These are phyloP conservation scores for Trissolcus japonicus DNA, from an alignment of 2,888 invertebrate genomes.

Conservation along the genomic window DNA sequence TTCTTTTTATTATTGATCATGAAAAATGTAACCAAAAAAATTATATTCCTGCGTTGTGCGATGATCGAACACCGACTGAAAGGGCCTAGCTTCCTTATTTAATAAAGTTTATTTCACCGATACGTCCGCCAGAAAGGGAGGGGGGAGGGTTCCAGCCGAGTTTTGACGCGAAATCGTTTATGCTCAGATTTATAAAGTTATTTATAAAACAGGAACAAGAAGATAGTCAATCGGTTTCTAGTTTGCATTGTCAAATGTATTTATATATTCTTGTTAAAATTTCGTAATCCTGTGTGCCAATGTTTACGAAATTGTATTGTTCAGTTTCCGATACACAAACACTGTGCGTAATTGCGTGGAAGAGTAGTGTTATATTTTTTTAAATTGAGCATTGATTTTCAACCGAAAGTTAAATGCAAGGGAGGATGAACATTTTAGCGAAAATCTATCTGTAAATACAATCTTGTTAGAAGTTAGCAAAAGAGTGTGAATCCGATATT, in stretches of 20 bases:
- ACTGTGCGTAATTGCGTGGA: conserved; percentile 1
- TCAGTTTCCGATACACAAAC: conserved; percentile 7
- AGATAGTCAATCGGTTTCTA: conserved; percentile 6
- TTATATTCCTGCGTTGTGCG: conserved; percentile 6
- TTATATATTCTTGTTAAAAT: conserved; percentile 16
- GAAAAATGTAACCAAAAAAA: background rate
- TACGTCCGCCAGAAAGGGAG: conserved; percentile 22
- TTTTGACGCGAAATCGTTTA: conserved; percentile 27
- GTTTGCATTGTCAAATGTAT: conserved; percentile 6
- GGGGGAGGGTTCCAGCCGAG: conserved; percentile 11
- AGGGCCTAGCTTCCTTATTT: conserved; percentile 41
- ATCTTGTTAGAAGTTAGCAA: background rate
- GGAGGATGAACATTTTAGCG: background rate
- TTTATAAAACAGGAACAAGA: conserved; percentile 10
- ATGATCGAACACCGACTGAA: conserved; percentile 26
- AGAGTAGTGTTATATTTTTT: conserved; percentile 23
- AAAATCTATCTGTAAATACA: conserved; percentile 5
- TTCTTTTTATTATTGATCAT: background rate
- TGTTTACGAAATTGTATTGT: conserved; percentile 4
- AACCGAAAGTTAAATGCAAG: conserved; percentile 20
- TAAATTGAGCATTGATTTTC: conserved; percentile 20
- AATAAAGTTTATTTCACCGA: conserved; percentile 22
- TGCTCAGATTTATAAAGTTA: conserved; percentile 17
- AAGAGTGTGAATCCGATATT: background rate
- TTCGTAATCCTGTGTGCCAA: conserved; percentile 16